Evolutionary conservation across 2,888 invertebrate genomes (phyloP).

Genomic region (Melipona beecheii): DNA sequence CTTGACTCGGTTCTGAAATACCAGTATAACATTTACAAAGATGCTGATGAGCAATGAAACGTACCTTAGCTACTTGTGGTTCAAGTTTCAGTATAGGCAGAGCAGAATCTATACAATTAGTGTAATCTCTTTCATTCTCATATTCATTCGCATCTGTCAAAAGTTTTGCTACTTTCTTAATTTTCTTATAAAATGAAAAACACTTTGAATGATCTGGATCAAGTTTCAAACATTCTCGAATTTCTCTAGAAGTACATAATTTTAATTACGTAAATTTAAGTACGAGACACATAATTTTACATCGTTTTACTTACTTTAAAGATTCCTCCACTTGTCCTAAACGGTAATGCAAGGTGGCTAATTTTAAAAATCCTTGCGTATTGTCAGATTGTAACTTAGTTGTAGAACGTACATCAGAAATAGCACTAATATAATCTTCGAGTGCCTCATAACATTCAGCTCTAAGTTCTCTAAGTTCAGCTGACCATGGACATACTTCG

Average conservation of each 20-base stretch:
- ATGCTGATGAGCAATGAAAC: slow-evolving; percentile 90
- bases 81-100: slow-evolving; percentile 89
- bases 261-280: slow-evolving; percentile 1
- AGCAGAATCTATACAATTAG: slow-evolving; percentile 89
- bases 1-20: slow-evolving; percentile 90
- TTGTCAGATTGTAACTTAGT: slow-evolving; percentile 97
- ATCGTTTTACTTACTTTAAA: slow-evolving; percentile 87
- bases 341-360: slow-evolving; percentile 94
- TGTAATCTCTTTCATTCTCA: slow-evolving; percentile 87
- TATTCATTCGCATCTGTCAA: slow-evolving; percentile 88
- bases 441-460: slow-evolving; percentile 92
- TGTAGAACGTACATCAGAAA: slow-evolving; percentile 94
- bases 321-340: slow-evolving; percentile 96
- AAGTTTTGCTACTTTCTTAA: slow-evolving; percentile 96
- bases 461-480: slow-evolving; percentile 92
- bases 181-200: slow-evolving; percentile 97
- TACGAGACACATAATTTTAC: slow-evolving; percentile 4
- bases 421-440: slow-evolving; percentile 93
- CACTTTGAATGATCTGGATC: slow-evolving; percentile 99
- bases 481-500: slow-evolving; percentile 96
- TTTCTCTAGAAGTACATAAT: slow-evolving; percentile 87
- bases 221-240: slow-evolving; percentile 97
- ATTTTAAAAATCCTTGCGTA: slow-evolving; percentile 92
- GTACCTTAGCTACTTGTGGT: slow-evolving; percentile 88
- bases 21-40: slow-evolving; percentile 92